A percentile compares a stretch with the other conserved stretches of the same genome.
Conservation (phyloP, 2,797 vertebrate species). For the Zonotrichia albicollis region DNA sequence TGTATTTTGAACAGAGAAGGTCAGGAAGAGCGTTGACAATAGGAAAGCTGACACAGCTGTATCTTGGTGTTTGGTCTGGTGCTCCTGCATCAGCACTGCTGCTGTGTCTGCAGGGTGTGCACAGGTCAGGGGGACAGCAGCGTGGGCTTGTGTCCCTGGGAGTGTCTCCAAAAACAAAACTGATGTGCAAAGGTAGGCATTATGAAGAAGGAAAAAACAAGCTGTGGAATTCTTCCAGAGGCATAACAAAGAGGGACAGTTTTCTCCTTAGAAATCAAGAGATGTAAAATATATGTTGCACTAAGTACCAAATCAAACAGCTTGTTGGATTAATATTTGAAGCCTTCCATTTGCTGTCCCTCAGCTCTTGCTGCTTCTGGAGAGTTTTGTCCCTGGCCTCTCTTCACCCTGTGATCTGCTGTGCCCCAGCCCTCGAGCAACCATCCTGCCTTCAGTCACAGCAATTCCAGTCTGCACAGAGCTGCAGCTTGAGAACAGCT, state of each 20-base stretch:
- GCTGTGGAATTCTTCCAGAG: not conserved
- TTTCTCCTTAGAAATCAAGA: not conserved
- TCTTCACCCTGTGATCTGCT: not conserved
- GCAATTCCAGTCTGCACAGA: not conserved
- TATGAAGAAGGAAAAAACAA: not conserved
- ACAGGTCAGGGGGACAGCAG: accelerated
- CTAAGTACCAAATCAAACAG: not conserved
- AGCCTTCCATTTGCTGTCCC: not conserved
- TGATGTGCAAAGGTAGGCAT: not conserved
- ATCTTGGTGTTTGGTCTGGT: not conserved
- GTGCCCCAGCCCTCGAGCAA: not conserved
- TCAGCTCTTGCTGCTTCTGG: not conserved
- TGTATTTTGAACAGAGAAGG: not conserved
- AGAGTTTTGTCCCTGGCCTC: not conserved
- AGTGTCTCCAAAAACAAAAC: not conserved
- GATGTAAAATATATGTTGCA: accelerated
- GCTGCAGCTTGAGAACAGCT: not conserved
- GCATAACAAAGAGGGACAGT: accelerated
- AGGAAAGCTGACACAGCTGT: constrained; percentile 46
- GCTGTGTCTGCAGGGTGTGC: not conserved
- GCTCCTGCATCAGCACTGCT: not conserved
- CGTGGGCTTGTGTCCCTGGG: accelerated
- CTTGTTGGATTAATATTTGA: not conserved
- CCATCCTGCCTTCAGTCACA: not conserved
- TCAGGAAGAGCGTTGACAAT: not conserved